A percentile compares a stretch with the other conserved stretches of the same genome.
phyloP scores from a whole-genome alignment of 2,113 vertebrate species.

The Aspidoscelis tigris region DNA sequence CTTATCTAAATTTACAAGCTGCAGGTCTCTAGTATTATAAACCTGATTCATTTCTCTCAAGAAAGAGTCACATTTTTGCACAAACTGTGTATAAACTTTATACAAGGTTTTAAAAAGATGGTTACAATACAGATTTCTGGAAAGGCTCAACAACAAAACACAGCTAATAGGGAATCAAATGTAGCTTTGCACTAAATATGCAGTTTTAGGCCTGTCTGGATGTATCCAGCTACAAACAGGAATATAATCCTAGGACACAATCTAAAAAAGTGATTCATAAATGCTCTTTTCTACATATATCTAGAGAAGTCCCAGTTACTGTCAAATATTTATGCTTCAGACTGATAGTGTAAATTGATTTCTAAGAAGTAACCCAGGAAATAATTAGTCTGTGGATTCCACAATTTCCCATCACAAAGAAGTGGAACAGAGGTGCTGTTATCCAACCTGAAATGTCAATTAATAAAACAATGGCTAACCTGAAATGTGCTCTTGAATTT shows the following conservation, averaged over 20 bases:
- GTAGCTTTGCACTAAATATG: too few species aligned
- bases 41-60: slow-evolving; percentile 71
- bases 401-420: slow-evolving; percentile 38
- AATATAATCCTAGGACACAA: slow-evolving; percentile 55
- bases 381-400: slow-evolving; percentile 53
- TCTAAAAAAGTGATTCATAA: background rate
- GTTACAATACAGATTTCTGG: slow-evolving; percentile 66
- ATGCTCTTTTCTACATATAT: slow-evolving; percentile 28
- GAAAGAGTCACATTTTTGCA: slow-evolving; percentile 68
- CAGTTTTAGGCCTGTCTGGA: too few species aligned
- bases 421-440: slow-evolving; percentile 54
- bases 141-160: slow-evolving; percentile 63
- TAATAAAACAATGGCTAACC: slow-evolving; percentile 63
- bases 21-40: slow-evolving; percentile 69
- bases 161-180: slow-evolving; percentile 65
- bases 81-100: slow-evolving; percentile 58
- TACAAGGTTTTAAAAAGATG: slow-evolving; percentile 65
- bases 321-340: slow-evolving; percentile 62
- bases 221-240: background rate
- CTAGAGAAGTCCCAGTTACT: slow-evolving; percentile 59
- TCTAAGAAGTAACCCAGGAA: slow-evolving; percentile 51
- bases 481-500: slow-evolving; percentile 48
- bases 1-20: slow-evolving; percentile 60
- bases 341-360: slow-evolving; percentile 47
- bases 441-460: slow-evolving; percentile 57